These are phyloP conservation scores for Lepidocyrtinus sp. DNA, from an alignment of 2,888 invertebrate genomes.

Conservation along the genomic window DNA sequence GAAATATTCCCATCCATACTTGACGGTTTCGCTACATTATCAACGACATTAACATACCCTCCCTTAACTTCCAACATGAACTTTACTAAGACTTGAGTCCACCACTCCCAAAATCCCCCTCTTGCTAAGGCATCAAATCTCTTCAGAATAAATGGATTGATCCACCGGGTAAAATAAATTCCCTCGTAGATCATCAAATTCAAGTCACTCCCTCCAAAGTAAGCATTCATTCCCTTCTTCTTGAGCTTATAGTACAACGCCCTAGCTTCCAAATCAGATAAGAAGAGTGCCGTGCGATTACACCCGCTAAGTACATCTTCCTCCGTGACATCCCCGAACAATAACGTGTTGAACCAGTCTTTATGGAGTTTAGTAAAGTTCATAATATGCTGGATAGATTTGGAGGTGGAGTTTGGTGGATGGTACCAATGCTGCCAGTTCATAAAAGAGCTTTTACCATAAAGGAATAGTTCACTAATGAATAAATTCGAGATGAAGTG, in stretches of 20 bases:
- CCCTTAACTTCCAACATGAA: not conserved
- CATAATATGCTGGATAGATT: not conserved
- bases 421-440: not conserved
- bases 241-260: not conserved
- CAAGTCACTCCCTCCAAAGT: slow-evolving; percentile 9
- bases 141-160: slow-evolving; percentile 5
- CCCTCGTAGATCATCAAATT: not conserved
- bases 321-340: not conserved
- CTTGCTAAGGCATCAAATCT: not conserved
- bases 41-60: not conserved
- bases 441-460: slow-evolving; percentile 18
- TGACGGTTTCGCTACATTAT: not conserved
- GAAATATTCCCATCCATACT: not conserved
- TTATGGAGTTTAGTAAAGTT: slow-evolving; percentile 3
- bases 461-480: slow-evolving; percentile 20
- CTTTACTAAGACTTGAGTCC: not conserved
- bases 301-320: not conserved
- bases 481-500: not conserved
- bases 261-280: slow-evolving; percentile 14
- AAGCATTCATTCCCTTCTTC: not conserved
- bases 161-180: not conserved
- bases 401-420: not conserved
- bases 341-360: not conserved
- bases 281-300: slow-evolving; percentile 15
- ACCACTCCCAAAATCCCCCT: slow-evolving; percentile 21